Evolutionary conservation across 2,888 invertebrate species (phyloP).

Genomic region (Drosophila lutescens): DNA sequence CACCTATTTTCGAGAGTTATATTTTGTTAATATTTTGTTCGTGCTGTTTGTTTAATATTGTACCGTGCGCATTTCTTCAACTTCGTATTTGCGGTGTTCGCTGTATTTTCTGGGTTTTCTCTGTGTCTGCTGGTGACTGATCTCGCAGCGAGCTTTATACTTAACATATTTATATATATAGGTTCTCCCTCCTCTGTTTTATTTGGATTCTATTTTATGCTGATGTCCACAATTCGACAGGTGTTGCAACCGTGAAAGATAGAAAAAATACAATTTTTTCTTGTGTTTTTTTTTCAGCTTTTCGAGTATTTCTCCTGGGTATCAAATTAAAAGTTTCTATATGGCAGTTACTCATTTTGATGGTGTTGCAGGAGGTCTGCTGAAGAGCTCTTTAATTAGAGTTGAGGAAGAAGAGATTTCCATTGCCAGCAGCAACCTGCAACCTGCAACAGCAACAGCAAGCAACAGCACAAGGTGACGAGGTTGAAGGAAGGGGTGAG

Average conservation of each 20-base stretch:
- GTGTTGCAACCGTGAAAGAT: conserved; percentile 59
- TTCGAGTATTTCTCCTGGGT: not conserved
- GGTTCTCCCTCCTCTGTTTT: conserved; percentile 19
- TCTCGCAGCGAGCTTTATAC: conserved; percentile 43
- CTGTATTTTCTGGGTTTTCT: conserved; percentile 25
- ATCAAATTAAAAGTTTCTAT: conserved; percentile 8
- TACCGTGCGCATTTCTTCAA: conserved; percentile 25
- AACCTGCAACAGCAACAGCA: conserved; percentile 5
- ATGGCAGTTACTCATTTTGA: conserved; percentile 19
- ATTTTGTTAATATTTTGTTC: conserved; percentile 34
- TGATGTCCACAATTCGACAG: conserved; percentile 58
- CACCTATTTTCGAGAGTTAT: conserved; percentile 12
- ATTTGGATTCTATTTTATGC: conserved; percentile 50
- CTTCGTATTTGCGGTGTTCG: conserved; percentile 24
- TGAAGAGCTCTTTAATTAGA: conserved; percentile 44
- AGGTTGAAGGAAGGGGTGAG: conserved; percentile 3
- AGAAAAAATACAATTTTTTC: conserved; percentile 4
- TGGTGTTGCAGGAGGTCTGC: conserved; percentile 23
- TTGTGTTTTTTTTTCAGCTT: not conserved
- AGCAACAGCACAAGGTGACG: conserved; percentile 38
- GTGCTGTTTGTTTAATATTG: conserved; percentile 25
- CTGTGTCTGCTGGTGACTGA: conserved; percentile 36
- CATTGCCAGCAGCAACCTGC: conserved; percentile 21
- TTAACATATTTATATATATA: conserved; percentile 41
- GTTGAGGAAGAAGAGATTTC: conserved; percentile 33